A percentile compares a stretch with the other conserved stretches of the same genome.
These are phyloP conservation scores for Magallana ariakensis DNA, from an alignment of 1,140 invertebrate genomes.

Conservation along the genomic window DNA sequence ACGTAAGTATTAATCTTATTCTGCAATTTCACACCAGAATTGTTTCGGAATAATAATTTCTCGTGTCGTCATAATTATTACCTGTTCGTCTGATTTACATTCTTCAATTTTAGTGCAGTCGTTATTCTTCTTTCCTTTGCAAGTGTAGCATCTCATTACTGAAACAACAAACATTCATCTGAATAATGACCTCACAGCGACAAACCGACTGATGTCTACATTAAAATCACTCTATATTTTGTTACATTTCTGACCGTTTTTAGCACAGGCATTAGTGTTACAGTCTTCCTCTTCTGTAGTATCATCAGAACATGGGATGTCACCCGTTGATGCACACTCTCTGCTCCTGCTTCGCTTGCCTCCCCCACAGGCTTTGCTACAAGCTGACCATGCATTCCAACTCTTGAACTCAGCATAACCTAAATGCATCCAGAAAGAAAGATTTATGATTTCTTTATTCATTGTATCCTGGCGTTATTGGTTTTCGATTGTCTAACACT, in stretches of 20 bases:
- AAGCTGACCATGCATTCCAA: not conserved
- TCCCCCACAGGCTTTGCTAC: slow-evolving; percentile 10
- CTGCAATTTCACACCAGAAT: not conserved
- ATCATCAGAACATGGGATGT: not conserved
- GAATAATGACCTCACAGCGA: too few species aligned
- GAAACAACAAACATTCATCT: too few species aligned
- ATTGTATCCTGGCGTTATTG: too few species aligned
- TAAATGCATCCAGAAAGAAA: not conserved
- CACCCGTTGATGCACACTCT: not conserved
- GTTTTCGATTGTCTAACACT: too few species aligned
- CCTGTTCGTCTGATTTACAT: not conserved
- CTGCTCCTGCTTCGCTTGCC: not conserved
- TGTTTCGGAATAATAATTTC: not conserved
- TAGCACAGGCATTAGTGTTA: not conserved
- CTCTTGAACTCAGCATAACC: not conserved
- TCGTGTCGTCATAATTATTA: not conserved
- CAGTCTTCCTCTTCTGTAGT: slow-evolving; percentile 17
- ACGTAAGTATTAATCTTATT: not conserved
- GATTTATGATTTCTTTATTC: too few species aligned
- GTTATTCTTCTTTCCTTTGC: not conserved
- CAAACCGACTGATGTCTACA: too few species aligned
- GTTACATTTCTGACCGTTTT: not conserved
- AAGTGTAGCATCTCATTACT: not conserved
- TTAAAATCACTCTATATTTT: not conserved
- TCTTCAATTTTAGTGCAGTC: not conserved